Conservation (phyloP, 2,113 vertebrate species). For the Gymnocephalus cernua region DNA sequence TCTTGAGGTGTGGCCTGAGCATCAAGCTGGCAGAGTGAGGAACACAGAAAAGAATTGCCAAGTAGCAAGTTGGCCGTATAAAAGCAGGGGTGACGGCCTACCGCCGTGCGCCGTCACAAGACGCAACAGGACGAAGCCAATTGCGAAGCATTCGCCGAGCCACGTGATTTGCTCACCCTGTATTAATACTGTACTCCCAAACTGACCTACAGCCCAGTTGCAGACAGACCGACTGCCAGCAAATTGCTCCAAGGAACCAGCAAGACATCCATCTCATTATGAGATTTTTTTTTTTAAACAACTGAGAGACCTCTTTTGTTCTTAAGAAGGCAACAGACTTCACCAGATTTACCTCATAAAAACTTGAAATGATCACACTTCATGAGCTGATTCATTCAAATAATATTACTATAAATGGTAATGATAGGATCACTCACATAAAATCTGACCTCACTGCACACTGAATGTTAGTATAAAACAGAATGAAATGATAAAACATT, state of each 20-base stretch:
- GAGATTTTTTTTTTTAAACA: constrained; percentile 15
- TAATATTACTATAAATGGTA: neutral
- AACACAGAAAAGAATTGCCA: constrained; percentile 69
- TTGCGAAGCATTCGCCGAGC: constrained; percentile 73
- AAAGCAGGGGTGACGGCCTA: constrained; percentile 81
- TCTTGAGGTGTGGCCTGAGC: constrained; percentile 68
- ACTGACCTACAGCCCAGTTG: constrained; percentile 70
- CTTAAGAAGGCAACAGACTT: neutral
- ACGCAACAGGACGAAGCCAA: constrained; percentile 80
- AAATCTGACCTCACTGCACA: constrained; percentile 19
- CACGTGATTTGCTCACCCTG: constrained; percentile 74
- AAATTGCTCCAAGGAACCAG: constrained; percentile 57
- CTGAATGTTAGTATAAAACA: constrained; percentile 55
- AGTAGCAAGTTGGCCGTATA: constrained; percentile 68
- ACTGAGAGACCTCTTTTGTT: constrained; percentile 58
- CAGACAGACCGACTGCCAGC: constrained; percentile 62
- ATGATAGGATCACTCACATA: constrained; percentile 35
- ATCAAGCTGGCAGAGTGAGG: constrained; percentile 65
- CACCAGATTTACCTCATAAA: constrained; percentile 8
- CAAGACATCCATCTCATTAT: constrained; percentile 65
- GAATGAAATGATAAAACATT: constrained; percentile 47
- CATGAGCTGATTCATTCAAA: constrained; percentile 26
- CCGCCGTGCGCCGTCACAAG: constrained; percentile 73
- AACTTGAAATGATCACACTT: neutral
- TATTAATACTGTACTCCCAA: constrained; percentile 80